A percentile compares a stretch with the other conserved stretches of the same genome.
Conservation (phyloP, 2,888 invertebrate genomes). For the Nomada lathburiana region DNA sequence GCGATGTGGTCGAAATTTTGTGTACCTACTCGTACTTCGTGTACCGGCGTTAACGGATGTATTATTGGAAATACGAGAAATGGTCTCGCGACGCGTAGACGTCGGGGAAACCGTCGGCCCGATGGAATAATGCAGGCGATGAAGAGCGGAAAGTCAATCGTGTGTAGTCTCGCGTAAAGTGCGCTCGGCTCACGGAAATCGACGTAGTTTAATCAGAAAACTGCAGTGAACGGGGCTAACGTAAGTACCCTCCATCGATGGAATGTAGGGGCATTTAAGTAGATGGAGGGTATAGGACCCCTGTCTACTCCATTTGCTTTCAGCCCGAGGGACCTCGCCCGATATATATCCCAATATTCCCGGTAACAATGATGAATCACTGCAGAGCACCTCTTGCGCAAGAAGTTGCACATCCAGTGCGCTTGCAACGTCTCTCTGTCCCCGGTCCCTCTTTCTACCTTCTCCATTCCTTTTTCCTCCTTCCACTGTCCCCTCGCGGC, state of each 20-base stretch:
- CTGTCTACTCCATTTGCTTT: slow-evolving; percentile 77
- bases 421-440: slow-evolving; percentile 50
- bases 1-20: background rate
- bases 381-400: slow-evolving; percentile 73
- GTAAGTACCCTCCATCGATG: slow-evolving; percentile 66
- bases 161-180: slow-evolving; percentile 60
- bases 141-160: slow-evolving; percentile 59
- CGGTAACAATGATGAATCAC: slow-evolving; percentile 77
- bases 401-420: slow-evolving; percentile 72
- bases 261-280: slow-evolving; percentile 75
- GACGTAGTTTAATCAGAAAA: slow-evolving; percentile 76
- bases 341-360: slow-evolving; percentile 77
- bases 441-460: background rate
- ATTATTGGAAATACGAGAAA: no score
- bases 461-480: background rate
- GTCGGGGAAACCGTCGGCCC: slow-evolving; percentile 15
- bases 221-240: slow-evolving; percentile 58
- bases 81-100: background rate
- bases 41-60: no score
- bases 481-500: background rate
- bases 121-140: slow-evolving; percentile 50
- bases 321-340: slow-evolving; percentile 71
- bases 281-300: slow-evolving; percentile 76
- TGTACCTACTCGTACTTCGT: no score
- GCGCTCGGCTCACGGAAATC: slow-evolving; percentile 67